phyloP scores from a whole-genome alignment of 1,140 invertebrate species.

The Nasonia longicornis region DNA sequence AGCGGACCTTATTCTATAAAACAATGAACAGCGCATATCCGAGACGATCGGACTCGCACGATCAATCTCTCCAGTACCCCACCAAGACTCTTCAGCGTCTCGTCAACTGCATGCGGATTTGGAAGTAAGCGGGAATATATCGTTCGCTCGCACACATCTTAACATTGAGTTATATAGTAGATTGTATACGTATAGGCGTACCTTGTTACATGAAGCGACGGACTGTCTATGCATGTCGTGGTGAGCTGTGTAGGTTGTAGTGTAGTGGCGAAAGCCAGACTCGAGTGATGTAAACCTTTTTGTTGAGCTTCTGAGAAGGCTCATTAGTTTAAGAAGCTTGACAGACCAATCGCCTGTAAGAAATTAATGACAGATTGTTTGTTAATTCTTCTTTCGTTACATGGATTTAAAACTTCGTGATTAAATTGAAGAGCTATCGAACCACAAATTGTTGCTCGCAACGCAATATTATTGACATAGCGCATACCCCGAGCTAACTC shows the following conservation, averaged over 20 bases:
- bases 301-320: not conserved
- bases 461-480: too few relatives aligned
- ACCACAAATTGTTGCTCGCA: too few relatives aligned
- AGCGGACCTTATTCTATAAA: not conserved
- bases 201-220: not conserved
- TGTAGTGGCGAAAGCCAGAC: not conserved
- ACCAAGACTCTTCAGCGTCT: not conserved
- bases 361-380: not conserved
- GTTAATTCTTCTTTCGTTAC: not conserved
- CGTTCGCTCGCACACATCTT: not conserved
- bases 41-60: constrained; percentile 5
- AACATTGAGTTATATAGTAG: not conserved
- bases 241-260: not conserved
- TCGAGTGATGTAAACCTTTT: not conserved
- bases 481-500: too few relatives aligned
- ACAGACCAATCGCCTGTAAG: not conserved
- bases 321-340: not conserved
- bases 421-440: too few relatives aligned
- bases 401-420: too few relatives aligned
- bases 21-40: constrained; percentile 11
- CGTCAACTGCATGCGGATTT: constrained; percentile 29
- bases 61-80: not conserved
- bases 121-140: constrained; percentile 38
- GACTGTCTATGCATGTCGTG: not conserved
- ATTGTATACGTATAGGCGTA: not conserved